These are phyloP conservation scores for Hedya salicella DNA, from an alignment of 2,888 invertebrate genomes.

Conservation along the genomic window DNA sequence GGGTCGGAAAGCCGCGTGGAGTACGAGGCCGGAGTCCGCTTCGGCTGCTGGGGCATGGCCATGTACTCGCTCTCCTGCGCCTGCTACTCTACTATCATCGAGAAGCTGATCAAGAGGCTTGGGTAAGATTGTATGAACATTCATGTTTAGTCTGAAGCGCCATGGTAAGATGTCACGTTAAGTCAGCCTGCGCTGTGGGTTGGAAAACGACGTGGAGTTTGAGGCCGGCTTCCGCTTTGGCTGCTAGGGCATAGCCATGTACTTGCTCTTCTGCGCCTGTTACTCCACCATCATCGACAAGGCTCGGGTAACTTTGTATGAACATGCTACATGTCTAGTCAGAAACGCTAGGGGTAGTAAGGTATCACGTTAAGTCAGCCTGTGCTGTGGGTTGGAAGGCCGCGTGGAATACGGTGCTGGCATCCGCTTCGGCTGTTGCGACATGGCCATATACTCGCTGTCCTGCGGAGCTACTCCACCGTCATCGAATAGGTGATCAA, in stretches of 20 bases:
- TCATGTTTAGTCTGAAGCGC: not conserved
- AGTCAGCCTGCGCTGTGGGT: constrained; percentile 87
- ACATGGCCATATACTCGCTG: no score
- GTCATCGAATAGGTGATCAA: no score
- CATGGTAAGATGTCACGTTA: no score
- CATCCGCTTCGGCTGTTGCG: no score
- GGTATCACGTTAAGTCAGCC: no score
- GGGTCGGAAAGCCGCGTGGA: constrained; percentile 86
- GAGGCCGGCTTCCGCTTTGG: constrained; percentile 97
- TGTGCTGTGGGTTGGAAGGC: no score
- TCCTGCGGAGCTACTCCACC: no score
- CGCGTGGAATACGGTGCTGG: no score
- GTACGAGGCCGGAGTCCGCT: constrained; percentile 96
- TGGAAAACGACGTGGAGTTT: constrained; percentile 88
- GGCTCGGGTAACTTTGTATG: constrained; percentile 82
- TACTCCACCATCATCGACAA: constrained; percentile 96
- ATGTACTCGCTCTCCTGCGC: constrained; percentile 98
- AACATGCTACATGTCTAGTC: not conserved
- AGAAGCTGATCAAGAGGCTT: constrained; percentile 91
- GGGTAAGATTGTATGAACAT: constrained; percentile 74
- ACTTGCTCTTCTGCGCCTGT: constrained; percentile 96
- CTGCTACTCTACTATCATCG: constrained; percentile 95
- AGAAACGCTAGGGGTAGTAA: no score
- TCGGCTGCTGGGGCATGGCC: constrained; percentile 99
- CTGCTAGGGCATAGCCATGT: constrained; percentile 98